phyloP scores from a whole-genome alignment of 2,888 invertebrate genomes.

The Dolomedes plantarius region DNA sequence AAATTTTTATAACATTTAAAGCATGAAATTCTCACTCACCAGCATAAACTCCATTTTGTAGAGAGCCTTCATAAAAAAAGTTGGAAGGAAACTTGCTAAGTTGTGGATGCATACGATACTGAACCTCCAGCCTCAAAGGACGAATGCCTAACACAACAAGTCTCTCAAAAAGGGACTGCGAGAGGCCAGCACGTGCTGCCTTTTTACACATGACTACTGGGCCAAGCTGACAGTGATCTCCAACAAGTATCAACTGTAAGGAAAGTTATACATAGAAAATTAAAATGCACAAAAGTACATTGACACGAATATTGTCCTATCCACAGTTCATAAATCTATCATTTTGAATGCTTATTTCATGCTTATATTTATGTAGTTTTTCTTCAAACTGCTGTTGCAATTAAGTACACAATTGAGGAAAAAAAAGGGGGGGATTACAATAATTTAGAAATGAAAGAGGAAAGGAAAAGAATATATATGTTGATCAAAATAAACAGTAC shows the following conservation, averaged over 20 bases:
- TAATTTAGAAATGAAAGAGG: too few species aligned
- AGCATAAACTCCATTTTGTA: conserved; percentile 99
- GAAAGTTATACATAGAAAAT: background rate
- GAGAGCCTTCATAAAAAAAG: conserved; percentile 98
- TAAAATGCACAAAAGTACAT: too few species aligned
- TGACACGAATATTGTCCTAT: too few species aligned
- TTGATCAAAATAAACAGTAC: too few species aligned
- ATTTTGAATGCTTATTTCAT: too few species aligned
- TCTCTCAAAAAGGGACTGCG: conserved; percentile 97
- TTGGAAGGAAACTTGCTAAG: conserved; percentile 98
- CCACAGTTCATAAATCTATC: too few species aligned
- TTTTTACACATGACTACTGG: conserved; percentile 99
- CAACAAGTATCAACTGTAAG: conserved; percentile 89
- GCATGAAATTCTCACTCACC: conserved; percentile 77
- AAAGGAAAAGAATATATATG: too few species aligned
- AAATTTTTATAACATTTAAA: too few species aligned
- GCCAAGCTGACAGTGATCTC: conserved; percentile 99
- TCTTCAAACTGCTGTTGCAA: too few species aligned
- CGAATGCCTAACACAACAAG: conserved; percentile 97
- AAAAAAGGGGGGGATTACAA: too few species aligned
- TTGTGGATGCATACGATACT: conserved; percentile 99
- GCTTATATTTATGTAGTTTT: too few species aligned
- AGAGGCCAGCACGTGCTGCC: conserved; percentile 96
- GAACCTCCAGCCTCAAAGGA: conserved; percentile 96
- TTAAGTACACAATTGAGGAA: too few species aligned